A percentile compares a stretch with the other conserved stretches of the same genome.
Evolutionary conservation across 2,113 vertebrate genomes (phyloP).

Genomic region (Verasper variegatus): DNA sequence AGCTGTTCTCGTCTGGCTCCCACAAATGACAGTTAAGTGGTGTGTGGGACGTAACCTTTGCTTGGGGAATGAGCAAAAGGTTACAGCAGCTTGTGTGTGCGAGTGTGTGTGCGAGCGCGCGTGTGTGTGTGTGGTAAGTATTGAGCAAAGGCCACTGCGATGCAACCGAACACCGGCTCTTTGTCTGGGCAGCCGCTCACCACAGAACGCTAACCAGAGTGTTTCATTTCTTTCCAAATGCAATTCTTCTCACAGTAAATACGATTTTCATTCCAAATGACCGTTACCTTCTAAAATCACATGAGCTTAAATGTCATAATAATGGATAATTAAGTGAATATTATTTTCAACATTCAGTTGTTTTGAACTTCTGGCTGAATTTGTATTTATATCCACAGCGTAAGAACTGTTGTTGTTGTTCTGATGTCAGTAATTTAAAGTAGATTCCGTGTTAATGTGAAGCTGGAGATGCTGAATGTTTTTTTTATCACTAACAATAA

Average conservation of each 20-base stretch:
- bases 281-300: not conserved
- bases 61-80: conserved; percentile 55
- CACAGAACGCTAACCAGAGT: conserved; percentile 43
- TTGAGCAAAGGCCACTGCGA: conserved; percentile 71
- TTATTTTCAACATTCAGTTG: not conserved
- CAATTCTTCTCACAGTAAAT: conserved; percentile 17
- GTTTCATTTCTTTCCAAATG: conserved; percentile 42
- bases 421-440: not conserved
- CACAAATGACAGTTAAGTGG: conserved; percentile 59
- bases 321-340: not conserved
- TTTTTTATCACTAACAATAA: conserved; percentile 57
- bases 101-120: not conserved
- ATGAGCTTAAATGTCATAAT: not conserved
- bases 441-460: conserved; percentile 10
- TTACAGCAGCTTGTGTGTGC: conserved; percentile 41
- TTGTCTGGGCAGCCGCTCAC: conserved; percentile 60
- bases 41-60: conserved; percentile 60
- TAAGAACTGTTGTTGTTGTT: not conserved
- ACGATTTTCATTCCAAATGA: conserved; percentile 11
- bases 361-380: not conserved
- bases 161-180: conserved; percentile 78
- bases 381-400: not conserved
- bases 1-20: conserved; percentile 55
- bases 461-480: conserved; percentile 12
- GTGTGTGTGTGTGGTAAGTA: conserved; percentile 42